Base-by-base conservation (phyloP, 2,888 invertebrate genomes). In the Drosophila quinaria region DNA sequence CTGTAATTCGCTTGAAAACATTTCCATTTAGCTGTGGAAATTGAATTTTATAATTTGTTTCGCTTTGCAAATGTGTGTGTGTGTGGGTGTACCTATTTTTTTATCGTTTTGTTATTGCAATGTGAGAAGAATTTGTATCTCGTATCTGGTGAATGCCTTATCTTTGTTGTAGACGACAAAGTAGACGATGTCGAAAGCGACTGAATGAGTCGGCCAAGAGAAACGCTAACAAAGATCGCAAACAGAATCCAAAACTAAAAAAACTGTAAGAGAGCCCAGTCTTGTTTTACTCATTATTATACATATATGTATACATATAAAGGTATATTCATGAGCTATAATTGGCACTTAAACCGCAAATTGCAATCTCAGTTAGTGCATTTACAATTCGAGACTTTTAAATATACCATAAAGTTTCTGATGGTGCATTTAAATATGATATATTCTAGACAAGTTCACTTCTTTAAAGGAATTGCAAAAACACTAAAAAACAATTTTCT, bases 141-240 rank as follows among this genome's bases (percentile, higher is more conserved):
- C 49, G 31, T 72, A 68, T 67, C 75, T 75, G 11, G 19, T 78
- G 64, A 88, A 80, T 88, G 80, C 70, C 55, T 88, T 82, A 82
- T 82, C 82, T 83, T 82, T 82, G 88, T 82, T 75, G 52, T 41
- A 56, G 60, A 41, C 35, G 13, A 46, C 54, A n/a, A n/a, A n/a
- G n/a, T n/a, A n/a, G 22, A 22, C 22, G 13, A 33, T 29, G 25
- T 56, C 39, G 50, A 69, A 29, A 54, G 29, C n/a, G 11, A 9
- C 35, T 50, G 33, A 50, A 22, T 50, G 22, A 50, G 61, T 2
- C 37, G 44, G 25, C 22, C 15, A 29, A 37, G 19, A n/a, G 51
- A 22, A 61, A 52, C 35, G 51, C 41, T 59, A 61, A 61, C 52
- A 61, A 44, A 22, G 74, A 73, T 67, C 13, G 60, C 73, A 63